Base-by-base conservation (phyloP, 2,888 invertebrate species). In the Himalopsyche anomala region DNA sequence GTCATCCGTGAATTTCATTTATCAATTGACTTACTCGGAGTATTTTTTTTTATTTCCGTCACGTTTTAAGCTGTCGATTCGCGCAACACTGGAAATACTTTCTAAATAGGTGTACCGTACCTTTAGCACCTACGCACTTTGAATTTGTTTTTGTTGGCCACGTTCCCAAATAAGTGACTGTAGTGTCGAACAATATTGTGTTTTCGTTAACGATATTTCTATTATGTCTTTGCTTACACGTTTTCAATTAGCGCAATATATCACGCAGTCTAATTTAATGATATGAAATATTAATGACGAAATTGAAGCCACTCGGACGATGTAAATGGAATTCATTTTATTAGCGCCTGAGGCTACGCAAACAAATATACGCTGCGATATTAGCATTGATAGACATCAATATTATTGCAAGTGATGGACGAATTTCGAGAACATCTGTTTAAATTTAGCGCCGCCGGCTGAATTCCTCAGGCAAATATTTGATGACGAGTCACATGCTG, bases 191-290 rank as follows among this genome's bases (percentile, higher is more conserved):
- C 38, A 36, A 74, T 38, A 38, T 74, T 74, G 74, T 74, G 74
- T 74, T 74, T 74, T 74, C 6, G 36, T 74, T 74, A 8, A 74
- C 15, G 28, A 36, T 36, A 36, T 36, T 74, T 74, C 28, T 38
- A 12, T 74, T 74, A 36, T 36, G 19, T 12, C 4, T 36, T 11
- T 36, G 74, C 36, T 74, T 36, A 36, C 36, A 38, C 62, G 19
- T 62, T 62, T 62, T 62, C 62, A 62, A 62, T 62, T 62, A 62
- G 62, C 62, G 62, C 62, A 62, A 62, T 62, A 62, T 19, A 74
- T 74, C 36, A 28, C 15, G 15, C 74, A 15, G 74, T 36, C 62
- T 19, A n/a, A 28, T 62, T 19, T 11, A 62, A 9, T 19, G 62
- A 4, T 74, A 15, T 74, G 36, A 74, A 74, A 74, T 62, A 62